Conservation (phyloP, 1,140 invertebrate species). For the Ips nitidus region DNA sequence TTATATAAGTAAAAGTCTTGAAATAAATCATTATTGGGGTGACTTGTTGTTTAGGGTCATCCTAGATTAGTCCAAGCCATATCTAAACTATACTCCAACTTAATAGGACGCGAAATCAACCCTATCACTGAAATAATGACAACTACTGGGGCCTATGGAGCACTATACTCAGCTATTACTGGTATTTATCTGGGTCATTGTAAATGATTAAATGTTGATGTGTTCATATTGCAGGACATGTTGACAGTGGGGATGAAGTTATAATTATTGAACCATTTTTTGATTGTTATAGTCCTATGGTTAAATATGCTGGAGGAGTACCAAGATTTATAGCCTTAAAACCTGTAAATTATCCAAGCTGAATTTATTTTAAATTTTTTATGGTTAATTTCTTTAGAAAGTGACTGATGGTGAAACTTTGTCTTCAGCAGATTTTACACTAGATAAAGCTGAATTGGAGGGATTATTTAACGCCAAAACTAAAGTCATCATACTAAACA, state of each 20-base stretch:
- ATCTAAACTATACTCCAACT: slow-evolving; percentile 79
- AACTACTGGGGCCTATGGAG: slow-evolving; percentile 91
- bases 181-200: slow-evolving; percentile 67
- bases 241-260: slow-evolving; percentile 72
- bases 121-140: slow-evolving; percentile 74
- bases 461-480: slow-evolving; percentile 87
- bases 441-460: slow-evolving; percentile 82
- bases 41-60: slow-evolving; percentile 65
- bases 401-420: slow-evolving; percentile 19
- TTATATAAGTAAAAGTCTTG: too few species aligned
- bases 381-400: slow-evolving; percentile 32
- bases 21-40: too few species aligned
- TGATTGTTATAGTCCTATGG: slow-evolving; percentile 97
- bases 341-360: slow-evolving; percentile 60
- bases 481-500: slow-evolving; percentile 95
- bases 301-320: slow-evolving; percentile 81
- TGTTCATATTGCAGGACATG: slow-evolving; percentile 66
- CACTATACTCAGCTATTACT: slow-evolving; percentile 76
- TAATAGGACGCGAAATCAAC: slow-evolving; percentile 69
- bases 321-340: slow-evolving; percentile 87
- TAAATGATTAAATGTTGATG: not conserved
- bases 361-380: too few species aligned
- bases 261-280: slow-evolving; percentile 99
- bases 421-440: slow-evolving; percentile 82
- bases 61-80: slow-evolving; percentile 84